phyloP scores from a whole-genome alignment of 2,797 vertebrate species.

The Tragelaphus oryx region DNA sequence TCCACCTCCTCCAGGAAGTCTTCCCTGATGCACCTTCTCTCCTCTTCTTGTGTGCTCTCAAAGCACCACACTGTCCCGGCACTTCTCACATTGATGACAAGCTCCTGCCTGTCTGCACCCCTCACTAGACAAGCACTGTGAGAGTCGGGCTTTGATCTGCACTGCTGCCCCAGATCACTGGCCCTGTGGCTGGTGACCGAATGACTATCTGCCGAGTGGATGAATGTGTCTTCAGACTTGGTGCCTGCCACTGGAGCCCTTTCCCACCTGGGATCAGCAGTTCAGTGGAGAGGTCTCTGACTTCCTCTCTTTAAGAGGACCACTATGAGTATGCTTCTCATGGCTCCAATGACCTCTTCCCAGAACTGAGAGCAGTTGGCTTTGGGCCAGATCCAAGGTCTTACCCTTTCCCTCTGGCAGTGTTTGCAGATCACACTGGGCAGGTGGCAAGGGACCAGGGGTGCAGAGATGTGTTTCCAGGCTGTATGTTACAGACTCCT shows the following conservation, averaged over 20 bases:
- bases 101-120: background rate
- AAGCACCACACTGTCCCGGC: background rate
- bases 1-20: slow-evolving; percentile 1
- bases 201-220: background rate
- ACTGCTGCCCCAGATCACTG: background rate
- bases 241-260: background rate
- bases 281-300: background rate
- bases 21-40: background rate
- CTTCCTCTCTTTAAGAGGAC: background rate
- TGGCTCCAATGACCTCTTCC: background rate
- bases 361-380: background rate
- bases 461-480: rapidly evolving
- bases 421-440: background rate
- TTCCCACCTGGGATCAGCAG: background rate
- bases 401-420: background rate
- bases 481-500: background rate
- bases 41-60: background rate
- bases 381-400: background rate
- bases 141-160: rapidly evolving
- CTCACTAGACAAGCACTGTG: background rate
- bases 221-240: background rate
- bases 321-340: background rate
- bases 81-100: rapidly evolving
- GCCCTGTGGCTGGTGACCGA: background rate
- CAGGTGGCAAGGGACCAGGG: background rate